Evolutionary conservation across 2,888 invertebrate species (phyloP), one percentile per base, ranked within the genome.

Genomic region (Lycia hirtaria): DNA sequence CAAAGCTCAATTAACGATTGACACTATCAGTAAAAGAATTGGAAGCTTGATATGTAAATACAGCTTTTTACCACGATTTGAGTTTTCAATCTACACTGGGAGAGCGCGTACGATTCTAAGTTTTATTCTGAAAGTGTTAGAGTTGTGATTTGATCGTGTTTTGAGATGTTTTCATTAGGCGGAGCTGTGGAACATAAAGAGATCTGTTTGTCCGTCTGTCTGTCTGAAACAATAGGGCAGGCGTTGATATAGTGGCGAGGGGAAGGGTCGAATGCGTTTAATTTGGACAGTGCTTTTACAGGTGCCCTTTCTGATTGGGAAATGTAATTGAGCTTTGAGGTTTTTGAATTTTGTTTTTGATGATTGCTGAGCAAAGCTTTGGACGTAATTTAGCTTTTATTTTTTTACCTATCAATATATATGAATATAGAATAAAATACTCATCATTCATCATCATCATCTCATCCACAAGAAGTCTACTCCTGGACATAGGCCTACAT

Each of bases 201-300:
- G 75, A 77, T 83, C 75, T 83, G 85, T 87, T 81, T 83, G 87
- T 87, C 72, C 72, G 79, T 79, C 57, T 69, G 83, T 80, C 73
- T 80, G 83, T 82, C 81, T 88, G 87, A 75, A 85, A 86, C 82
- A 87, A 87, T 85, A 83, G 75, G 73, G 79, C 87, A 83, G 75
- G 75, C 80, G 79, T 81, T 84, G 87, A 87, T 86, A 83, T 73
- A 76, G 79, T 72, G 76, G 75, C 77, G 80, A 81, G 83, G 84
- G 78, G 76, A 76, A 72, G 70, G 72, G 48, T 43, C 44, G 30
- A 12, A 14, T 71, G 70, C 78, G 76, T 83, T 82, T 78, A 80
- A 82, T 86, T 83, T 78, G 71, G 69, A 68, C 63, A 43, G 64
- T 64, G 65, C 61, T 67, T 60, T 64, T 55, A 56, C 68, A 67